Base-by-base conservation (phyloP, 2,797 vertebrate genomes). In the Mionectes olivaceus region DNA sequence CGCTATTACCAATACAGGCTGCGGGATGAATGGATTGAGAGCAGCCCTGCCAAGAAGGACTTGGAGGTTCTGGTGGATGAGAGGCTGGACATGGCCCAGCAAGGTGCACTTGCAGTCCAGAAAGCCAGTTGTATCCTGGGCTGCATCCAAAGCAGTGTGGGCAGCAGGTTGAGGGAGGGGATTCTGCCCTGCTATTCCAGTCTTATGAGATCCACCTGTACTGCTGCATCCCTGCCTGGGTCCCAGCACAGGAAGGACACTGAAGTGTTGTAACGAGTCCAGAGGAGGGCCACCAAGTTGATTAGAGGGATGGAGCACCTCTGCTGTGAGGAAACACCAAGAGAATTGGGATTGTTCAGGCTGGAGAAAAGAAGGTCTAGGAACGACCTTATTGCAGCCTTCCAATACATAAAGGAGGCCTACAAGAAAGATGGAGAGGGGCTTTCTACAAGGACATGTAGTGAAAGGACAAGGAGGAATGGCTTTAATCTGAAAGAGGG, bases 141-240 rank as follows among this genome's bases (percentile, higher is more conserved):
- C 49, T 43, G 43, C 47, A 69, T 22, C 43, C 27, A 76, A 1
- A 69, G 63, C 49, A 3, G 0, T 0, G 0, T 24, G 63, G 41
- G 22, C 55, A 43, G 41, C 23, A 61, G 49, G 47, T 9, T 2
- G 0, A 61, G 23, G 27, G 16, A 76, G 16, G 19, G 7, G 41
- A 69, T 55, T 55, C 35, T 61, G 56, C 22, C 12, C 27, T 32
- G 43, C 41, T 78, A 12, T 33, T 53, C 47, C 46, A 33, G 24
- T 55, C 22, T 68, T 37, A 3, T 69, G 49, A 69, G 23, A 2
- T 27, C 7, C 27, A 55, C 6, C 35, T 37, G 43, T 4, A 50
- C 5, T 2, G 0, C 43, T 56, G 37, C 11, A 50, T n/a, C 11
- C 28, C 39, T 0, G 9, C 63, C 49, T 69, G 43, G 4, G 19